A percentile compares a stretch with the other conserved stretches of the same genome.
These are phyloP conservation scores for Aotus griseimembra DNA, from an alignment of 2,797 vertebrate species.

Conservation along the genomic window DNA sequence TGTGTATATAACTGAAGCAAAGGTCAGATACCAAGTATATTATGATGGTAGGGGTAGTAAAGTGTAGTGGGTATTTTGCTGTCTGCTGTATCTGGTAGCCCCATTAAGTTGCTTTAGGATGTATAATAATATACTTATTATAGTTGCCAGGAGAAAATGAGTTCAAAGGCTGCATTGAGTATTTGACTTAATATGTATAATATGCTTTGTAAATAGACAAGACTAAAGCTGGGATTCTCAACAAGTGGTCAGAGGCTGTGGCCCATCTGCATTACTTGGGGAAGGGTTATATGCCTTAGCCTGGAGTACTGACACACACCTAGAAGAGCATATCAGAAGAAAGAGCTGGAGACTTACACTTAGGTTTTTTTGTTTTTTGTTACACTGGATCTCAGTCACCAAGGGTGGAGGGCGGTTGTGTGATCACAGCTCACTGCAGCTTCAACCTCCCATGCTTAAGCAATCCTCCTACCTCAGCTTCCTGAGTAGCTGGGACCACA, in stretches of 20 bases:
- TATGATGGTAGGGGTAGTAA: not conserved
- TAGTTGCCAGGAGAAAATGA: not conserved
- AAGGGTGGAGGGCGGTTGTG: not conserved
- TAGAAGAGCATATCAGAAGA: not conserved
- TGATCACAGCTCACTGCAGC: not conserved
- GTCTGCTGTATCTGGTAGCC: not conserved
- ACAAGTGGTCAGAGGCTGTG: not conserved
- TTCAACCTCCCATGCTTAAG: not conserved
- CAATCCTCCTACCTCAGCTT: not conserved
- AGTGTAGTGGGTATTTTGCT: not conserved
- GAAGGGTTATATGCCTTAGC: not conserved
- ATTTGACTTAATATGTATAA: not conserved
- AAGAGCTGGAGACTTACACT: not conserved
- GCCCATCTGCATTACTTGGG: not conserved
- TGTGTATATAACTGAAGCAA: not conserved
- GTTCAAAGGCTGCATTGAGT: not conserved
- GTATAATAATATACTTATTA: constrained; percentile 4
- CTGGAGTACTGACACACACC: not conserved
- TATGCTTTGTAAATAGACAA: not conserved
- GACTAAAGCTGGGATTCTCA: not conserved
- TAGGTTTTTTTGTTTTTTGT: not conserved
- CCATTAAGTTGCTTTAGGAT: constrained; percentile 29
- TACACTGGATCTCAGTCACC: not conserved
- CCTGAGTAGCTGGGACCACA: not conserved
- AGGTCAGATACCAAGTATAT: not conserved